Base-by-base conservation (phyloP, 30 jellyfish, hydroid and myxozoan genomes). In the Hydractinia echinata region DNA sequence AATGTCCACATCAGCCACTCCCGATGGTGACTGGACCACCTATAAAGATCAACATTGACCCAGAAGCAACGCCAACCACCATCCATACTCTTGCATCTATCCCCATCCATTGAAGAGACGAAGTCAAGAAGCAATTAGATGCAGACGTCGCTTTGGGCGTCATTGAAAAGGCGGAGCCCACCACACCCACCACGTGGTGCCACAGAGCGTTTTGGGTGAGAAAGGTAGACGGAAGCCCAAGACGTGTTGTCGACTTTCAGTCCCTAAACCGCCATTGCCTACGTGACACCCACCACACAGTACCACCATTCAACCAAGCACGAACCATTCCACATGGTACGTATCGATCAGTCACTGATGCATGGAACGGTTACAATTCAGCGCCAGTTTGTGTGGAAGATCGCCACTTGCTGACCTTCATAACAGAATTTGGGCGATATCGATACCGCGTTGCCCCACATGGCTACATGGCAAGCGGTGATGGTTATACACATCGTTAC, bases 241-340 rank as follows among this genome's bases (percentile, higher is more conserved):
- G 85, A 10, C 70, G 87, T 9, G 67, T 55, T 14, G 88, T 64
- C 18, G 88, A 81, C 72, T 61, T 81, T 48, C 84, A 67, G 54
- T 50, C 79, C 78, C 54, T 81, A 13, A 81, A 81, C 78, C 88
- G 4, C 49, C 88, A 66, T 55, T 83, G 60, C 39, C 55, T 54
- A 10, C 79, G 70, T 53, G 80, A 82, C 78, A 82, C 89, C 18
- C 86, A 82, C 80, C 89, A 82, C 61, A 82, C 89, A 10, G 81
- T 5, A 4, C 60, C 81, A 30, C 81, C 81, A 50, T 9, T 71
- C 50, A 30, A 71, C 52, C 81, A 71, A 71, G 81, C 81, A 20
- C 81, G 67, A 15, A 5, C 81, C 60, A 71, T 71, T 71, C 81
- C 1, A 71, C 81, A 30, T 5, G 5, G 81, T 30, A 71, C 81